Evolutionary conservation across 2,113 vertebrate species (phyloP).

Genomic region (Ahaetulla prasina): DNA sequence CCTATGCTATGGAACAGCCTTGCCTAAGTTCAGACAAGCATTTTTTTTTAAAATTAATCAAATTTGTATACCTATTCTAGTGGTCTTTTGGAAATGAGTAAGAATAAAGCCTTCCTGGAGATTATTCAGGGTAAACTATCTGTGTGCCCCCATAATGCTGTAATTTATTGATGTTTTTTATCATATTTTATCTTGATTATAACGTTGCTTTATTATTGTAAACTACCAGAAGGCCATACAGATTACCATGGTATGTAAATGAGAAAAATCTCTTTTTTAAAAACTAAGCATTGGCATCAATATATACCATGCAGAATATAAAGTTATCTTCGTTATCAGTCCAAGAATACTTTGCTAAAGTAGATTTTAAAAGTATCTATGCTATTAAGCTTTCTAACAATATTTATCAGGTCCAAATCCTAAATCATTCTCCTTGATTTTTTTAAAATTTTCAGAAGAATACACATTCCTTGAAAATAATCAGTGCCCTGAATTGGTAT

Average conservation of each 20-base stretch:
- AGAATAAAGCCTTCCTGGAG: background rate
- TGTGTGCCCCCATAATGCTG: background rate
- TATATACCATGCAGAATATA: background rate
- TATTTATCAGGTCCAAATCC: background rate
- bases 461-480: background rate
- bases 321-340: background rate
- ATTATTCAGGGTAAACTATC: background rate
- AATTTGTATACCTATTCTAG: background rate
- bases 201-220: background rate
- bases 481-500: background rate
- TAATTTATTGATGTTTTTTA: background rate
- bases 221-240: background rate
- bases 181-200: background rate
- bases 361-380: background rate
- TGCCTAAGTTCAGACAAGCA: background rate
- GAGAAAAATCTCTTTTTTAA: background rate
- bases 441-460: background rate
- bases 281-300: background rate
- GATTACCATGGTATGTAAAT: background rate
- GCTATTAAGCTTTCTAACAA: background rate
- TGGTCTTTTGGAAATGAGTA: background rate
- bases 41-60: no score
- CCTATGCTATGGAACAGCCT: background rate
- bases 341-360: background rate
- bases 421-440: background rate